Conservation (phyloP, 1,140 invertebrate genomes). For the Stegodyphus mimosarum region DNA sequence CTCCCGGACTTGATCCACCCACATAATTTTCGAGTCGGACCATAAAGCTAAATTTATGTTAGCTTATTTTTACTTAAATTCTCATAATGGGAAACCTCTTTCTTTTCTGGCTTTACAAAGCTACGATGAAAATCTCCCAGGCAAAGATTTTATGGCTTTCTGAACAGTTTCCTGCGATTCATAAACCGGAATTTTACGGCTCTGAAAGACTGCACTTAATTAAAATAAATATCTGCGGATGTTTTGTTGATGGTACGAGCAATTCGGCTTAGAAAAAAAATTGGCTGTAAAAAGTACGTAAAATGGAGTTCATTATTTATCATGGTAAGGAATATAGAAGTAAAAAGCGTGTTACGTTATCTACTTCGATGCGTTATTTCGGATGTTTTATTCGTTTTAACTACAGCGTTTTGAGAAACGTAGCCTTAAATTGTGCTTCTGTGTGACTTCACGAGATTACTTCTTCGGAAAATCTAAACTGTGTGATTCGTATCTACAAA, state of each 20-base stretch:
- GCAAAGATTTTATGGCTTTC: neutral
- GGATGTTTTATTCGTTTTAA: no score
- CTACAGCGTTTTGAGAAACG: no score
- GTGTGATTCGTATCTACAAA: no score
- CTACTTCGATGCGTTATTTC: no score
- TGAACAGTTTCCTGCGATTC: neutral
- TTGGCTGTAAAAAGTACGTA: no score
- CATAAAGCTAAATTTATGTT: conserved; percentile 7
- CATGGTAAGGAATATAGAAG: no score
- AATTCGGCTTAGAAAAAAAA: no score
- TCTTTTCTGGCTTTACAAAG: neutral
- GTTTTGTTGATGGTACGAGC: neutral
- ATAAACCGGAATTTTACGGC: conserved; percentile 4
- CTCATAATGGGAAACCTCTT: neutral
- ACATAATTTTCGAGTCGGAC: neutral
- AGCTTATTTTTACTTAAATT: neutral
- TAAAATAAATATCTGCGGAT: conserved; percentile 8
- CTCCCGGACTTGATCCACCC: neutral
- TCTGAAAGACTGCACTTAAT: conserved; percentile 4
- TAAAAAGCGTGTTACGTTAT: no score
- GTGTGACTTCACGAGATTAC: no score
- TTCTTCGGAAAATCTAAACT: no score
- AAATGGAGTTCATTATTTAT: no score
- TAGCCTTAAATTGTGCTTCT: no score
- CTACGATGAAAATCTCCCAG: neutral